A percentile compares a stretch with the other conserved stretches of the same genome.
Conservation (phyloP, 64 coral and sea anemone species). For the Porites australiensis region DNA sequence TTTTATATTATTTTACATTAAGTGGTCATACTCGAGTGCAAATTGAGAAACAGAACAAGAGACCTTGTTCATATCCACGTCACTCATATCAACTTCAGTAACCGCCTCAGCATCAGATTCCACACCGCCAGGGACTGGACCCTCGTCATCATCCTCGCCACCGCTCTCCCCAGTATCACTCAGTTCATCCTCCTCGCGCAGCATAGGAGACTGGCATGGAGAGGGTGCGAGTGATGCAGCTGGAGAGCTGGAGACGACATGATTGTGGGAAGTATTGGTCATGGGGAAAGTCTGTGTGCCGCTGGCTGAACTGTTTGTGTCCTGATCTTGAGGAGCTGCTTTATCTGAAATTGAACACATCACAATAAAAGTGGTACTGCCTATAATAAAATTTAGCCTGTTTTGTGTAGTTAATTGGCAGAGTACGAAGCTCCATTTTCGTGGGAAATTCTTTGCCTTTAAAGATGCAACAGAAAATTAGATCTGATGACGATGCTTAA, state of each 20-base stretch:
- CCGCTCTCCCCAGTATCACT: conserved; percentile 79
- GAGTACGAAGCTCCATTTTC: no score
- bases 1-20: no score
- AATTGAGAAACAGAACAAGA: background rate
- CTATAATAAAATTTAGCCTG: no score
- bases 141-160: conserved; percentile 55
- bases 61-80: conserved; percentile 91
- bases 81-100: conserved; percentile 73
- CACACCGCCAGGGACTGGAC: conserved; percentile 20
- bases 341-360: conserved; percentile 52
- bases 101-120: conserved; percentile 39
- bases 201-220: conserved; percentile 81
- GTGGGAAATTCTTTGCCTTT: no score
- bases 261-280: conserved; percentile 4
- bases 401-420: no score
- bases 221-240: conserved; percentile 41
- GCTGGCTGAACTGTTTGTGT: background rate
- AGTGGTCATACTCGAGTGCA: no score
- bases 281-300: conserved; percentile 7
- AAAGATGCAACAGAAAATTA: no score
- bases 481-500: no score
- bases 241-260: conserved; percentile 19
- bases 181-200: conserved; percentile 86
- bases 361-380: no score
- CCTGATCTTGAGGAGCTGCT: conserved; percentile 62